A percentile compares a stretch with the other conserved stretches of the same genome.
Evolutionary conservation across 1,140 invertebrate genomes (phyloP).

Genomic region (Drosophila bocki): DNA sequence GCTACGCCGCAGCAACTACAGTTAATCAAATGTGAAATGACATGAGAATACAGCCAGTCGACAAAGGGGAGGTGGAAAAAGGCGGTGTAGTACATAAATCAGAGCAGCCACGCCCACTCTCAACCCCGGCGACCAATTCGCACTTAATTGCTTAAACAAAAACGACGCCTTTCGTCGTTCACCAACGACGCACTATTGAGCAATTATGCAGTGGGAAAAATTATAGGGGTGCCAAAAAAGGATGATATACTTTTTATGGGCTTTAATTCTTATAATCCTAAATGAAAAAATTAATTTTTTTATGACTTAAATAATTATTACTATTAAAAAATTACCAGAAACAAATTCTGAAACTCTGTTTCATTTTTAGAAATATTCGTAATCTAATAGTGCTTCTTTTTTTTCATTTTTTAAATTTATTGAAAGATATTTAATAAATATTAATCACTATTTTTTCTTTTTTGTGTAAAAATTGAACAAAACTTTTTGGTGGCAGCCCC

Average conservation of each 20-base stretch:
- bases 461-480: constrained; percentile 20
- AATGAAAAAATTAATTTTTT: no score
- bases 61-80: neutral
- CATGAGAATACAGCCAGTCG: constrained; percentile 36
- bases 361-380: neutral
- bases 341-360: neutral
- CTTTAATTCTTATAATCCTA: no score
- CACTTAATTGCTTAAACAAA: constrained; percentile 79
- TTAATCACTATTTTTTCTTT: neutral
- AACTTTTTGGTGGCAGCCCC: constrained; percentile 31
- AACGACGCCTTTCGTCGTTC: constrained; percentile 22
- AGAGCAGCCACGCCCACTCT: constrained; percentile 22
- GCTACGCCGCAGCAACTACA: constrained; percentile 49
- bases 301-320: neutral
- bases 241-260: neutral
- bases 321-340: neutral
- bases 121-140: constrained; percentile 10
- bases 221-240: constrained; percentile 6
- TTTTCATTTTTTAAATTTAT: neutral
- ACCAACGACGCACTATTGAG: constrained; percentile 65
- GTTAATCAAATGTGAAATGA: constrained; percentile 77
- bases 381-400: neutral
- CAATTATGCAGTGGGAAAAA: constrained; percentile 59
- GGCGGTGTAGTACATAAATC: constrained; percentile 59
- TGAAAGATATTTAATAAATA: neutral